Evolutionary conservation across 2,888 invertebrate genomes (phyloP).

Genomic region (Oegoconia quadripuncta): DNA sequence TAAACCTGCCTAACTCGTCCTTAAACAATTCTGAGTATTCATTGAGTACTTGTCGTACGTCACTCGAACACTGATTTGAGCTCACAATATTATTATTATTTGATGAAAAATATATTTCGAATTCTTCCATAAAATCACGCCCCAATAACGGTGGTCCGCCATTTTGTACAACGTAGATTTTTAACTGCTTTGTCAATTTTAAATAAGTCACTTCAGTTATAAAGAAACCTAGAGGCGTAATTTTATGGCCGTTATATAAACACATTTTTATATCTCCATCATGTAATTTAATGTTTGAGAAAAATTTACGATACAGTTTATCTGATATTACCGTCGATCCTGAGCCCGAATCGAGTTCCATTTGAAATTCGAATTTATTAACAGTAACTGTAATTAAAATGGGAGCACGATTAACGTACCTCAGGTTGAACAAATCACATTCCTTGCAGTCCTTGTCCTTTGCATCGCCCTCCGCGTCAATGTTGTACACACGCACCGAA

Average conservation of each 20-base stretch:
- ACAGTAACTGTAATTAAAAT: conserved; percentile 1
- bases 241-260: conserved; percentile 3
- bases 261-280: background rate
- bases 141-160: conserved; percentile 7
- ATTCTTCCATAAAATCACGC: conserved; percentile 6
- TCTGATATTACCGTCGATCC: background rate
- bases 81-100: background rate
- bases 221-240: background rate
- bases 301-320: background rate
- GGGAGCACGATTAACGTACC: conserved; percentile 5
- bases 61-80: background rate
- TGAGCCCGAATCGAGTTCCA: background rate
- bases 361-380: background rate
- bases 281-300: background rate
- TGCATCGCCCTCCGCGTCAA: conserved; percentile 1
- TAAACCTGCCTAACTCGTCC: conserved; percentile 4
- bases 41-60: background rate
- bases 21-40: background rate
- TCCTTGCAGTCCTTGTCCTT: conserved; percentile 6
- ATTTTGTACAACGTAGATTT: conserved; percentile 1
- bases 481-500: background rate
- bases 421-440: conserved; percentile 4
- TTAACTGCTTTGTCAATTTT: no score
- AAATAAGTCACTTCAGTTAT: no score
- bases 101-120: background rate